Evolutionary conservation across 2,888 invertebrate genomes (phyloP).

Genomic region (Tenodera sinensis): DNA sequence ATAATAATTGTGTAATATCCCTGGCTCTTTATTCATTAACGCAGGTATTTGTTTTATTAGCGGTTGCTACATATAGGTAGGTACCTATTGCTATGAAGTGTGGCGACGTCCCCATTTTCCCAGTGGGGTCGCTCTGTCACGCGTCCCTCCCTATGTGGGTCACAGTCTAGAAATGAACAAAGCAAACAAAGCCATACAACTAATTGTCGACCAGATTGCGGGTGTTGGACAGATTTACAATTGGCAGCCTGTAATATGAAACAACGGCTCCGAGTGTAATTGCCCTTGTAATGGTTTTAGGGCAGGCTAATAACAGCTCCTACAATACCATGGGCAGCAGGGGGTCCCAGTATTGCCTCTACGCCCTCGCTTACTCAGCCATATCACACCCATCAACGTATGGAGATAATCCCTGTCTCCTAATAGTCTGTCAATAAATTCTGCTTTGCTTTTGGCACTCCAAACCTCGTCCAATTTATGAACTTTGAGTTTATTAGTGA

Average conservation of each 20-base stretch:
- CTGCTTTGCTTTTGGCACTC: too few species aligned
- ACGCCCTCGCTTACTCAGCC: background rate
- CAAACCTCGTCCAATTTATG: too few species aligned
- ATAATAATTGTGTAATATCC: too few species aligned
- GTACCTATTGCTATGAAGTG: too few species aligned
- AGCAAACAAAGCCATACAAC: background rate
- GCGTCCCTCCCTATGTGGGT: background rate
- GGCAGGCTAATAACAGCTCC: conserved; percentile 11
- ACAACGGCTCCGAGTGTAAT: background rate
- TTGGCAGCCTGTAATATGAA: background rate
- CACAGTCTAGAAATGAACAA: background rate
- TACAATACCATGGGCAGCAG: background rate
- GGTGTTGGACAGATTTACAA: background rate
- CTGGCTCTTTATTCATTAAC: too few species aligned
- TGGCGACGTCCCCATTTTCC: background rate
- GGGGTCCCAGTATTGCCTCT: conserved; percentile 2
- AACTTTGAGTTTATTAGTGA: too few species aligned
- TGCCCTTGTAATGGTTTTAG: conserved; percentile 19
- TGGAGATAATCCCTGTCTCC: background rate
- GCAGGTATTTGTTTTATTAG: too few species aligned
- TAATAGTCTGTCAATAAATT: too few species aligned
- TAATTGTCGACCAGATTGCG: background rate
- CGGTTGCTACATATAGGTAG: too few species aligned
- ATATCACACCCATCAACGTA: background rate
- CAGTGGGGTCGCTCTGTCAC: background rate